A percentile compares a stretch with the other conserved stretches of the same genome.
Evolutionary conservation across 2,888 invertebrate species (phyloP).

Genomic region (Rhabditophanes sp.): DNA sequence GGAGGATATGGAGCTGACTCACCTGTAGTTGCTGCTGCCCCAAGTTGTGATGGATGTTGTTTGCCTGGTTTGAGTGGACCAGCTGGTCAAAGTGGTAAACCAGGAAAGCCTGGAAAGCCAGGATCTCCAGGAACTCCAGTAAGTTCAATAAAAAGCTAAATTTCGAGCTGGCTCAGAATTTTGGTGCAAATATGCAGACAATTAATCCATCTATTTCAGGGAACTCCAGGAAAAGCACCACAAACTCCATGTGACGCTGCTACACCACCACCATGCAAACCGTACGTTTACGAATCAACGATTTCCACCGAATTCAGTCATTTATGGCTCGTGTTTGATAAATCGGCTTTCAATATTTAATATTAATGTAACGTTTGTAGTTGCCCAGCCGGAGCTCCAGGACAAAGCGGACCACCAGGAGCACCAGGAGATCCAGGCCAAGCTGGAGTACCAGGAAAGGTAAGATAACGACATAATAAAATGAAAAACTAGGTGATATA

Average conservation of each 20-base stretch:
- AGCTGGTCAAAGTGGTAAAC: conserved; percentile 34
- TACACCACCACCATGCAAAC: conserved; percentile 27
- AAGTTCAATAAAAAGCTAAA: conserved; percentile 18
- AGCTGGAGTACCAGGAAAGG: conserved; percentile 25
- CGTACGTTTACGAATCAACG: no score
- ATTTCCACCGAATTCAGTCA: no score
- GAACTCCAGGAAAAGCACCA: conserved; percentile 23
- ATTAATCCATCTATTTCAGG: no score
- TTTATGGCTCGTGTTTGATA: no score
- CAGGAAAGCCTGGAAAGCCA: conserved; percentile 34
- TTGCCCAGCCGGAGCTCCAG: conserved; percentile 19
- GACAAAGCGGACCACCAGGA: conserved; percentile 25
- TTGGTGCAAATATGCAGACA: no score
- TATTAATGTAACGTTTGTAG: no score
- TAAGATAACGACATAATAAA: no score
- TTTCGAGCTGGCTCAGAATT: no score
- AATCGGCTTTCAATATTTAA: no score
- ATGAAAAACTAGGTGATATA: no score
- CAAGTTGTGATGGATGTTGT: conserved; percentile 33
- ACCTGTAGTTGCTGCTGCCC: conserved; percentile 19
- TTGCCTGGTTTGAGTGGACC: conserved; percentile 38
- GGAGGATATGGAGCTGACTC: conserved; percentile 30
- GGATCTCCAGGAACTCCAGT: conserved; percentile 20
- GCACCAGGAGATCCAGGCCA: conserved; percentile 28
- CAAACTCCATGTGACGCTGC: conserved; percentile 22